Percentiles rank a stretch among this genome's conserved stretches.
Evolutionary conservation across 2,888 invertebrate species (phyloP).

Genomic region (Slavum lentiscoides): DNA sequence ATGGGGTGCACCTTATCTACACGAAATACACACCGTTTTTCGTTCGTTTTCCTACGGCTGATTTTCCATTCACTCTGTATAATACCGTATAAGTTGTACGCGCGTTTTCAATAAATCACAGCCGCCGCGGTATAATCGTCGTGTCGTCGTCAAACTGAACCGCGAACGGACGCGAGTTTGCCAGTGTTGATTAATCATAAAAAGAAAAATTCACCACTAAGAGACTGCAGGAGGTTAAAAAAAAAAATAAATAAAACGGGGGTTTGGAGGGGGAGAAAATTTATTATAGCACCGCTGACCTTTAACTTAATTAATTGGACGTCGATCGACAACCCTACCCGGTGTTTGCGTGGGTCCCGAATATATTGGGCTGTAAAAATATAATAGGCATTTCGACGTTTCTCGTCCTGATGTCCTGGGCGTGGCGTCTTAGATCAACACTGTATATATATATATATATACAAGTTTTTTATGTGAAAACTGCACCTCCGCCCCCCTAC

Average conservation of each 20-base stretch:
- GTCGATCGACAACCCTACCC: constrained; percentile 1
- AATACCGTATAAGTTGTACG: too few relatives aligned
- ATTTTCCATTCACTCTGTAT: neutral
- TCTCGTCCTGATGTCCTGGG: neutral
- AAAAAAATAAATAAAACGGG: neutral
- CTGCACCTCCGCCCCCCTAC: too few relatives aligned
- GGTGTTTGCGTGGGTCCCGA: constrained; percentile 3
- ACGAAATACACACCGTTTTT: too few relatives aligned
- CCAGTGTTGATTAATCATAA: constrained; percentile 42
- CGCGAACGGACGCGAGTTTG: neutral
- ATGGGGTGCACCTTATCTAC: too few relatives aligned
- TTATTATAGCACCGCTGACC: neutral
- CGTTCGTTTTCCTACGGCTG: too few relatives aligned
- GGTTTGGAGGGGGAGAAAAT: too few relatives aligned
- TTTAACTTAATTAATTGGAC: constrained; percentile 42
- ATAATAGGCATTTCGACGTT: neutral
- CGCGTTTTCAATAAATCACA: too few relatives aligned
- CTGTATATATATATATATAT: neutral
- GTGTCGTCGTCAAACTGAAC: neutral
- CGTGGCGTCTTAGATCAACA: constrained; percentile 34
- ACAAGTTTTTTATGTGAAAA: neutral
- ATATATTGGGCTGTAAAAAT: constrained; percentile 8
- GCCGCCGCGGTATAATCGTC: too few relatives aligned
- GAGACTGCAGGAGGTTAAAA: neutral
- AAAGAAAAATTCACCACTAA: neutral